A percentile compares a stretch with the other conserved stretches of the same genome.
These are phyloP conservation scores for Mya arenaria DNA, from an alignment of 1,140 invertebrate species.

Conservation along the genomic window DNA sequence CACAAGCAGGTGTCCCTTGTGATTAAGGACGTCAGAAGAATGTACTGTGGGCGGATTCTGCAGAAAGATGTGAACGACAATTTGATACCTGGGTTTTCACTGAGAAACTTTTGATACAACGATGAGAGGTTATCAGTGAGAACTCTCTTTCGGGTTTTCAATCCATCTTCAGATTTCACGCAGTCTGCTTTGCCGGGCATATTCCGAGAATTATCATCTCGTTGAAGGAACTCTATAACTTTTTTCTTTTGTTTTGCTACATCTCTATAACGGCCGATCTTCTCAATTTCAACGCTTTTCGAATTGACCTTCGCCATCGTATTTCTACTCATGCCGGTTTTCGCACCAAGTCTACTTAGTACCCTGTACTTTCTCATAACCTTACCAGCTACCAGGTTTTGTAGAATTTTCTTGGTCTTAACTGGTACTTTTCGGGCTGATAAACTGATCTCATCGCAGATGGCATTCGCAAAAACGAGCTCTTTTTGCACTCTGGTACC, in stretches of 20 bases:
- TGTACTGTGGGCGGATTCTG: slow-evolving; percentile 18
- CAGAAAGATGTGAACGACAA: slow-evolving; percentile 42
- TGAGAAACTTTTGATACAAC: slow-evolving; percentile 34
- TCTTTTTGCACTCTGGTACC: slow-evolving; percentile 8
- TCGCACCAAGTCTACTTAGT: slow-evolving; percentile 1
- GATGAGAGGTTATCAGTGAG: slow-evolving; percentile 29
- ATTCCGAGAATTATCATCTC: slow-evolving; percentile 37
- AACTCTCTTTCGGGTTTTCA: slow-evolving; percentile 6
- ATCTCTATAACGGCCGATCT: neutral
- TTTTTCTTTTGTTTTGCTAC: slow-evolving; percentile 1
- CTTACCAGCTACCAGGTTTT: slow-evolving; percentile 44
- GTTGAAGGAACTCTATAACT: slow-evolving; percentile 30
- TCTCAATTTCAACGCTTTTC: neutral
- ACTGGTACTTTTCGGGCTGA: neutral
- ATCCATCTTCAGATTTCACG: slow-evolving; percentile 9
- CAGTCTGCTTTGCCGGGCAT: slow-evolving; percentile 42
- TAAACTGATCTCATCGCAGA: slow-evolving; percentile 19
- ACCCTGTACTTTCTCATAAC: slow-evolving; percentile 45
- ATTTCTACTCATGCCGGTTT: slow-evolving; percentile 48
- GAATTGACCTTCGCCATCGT: neutral
- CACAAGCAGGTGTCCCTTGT: slow-evolving; percentile 43
- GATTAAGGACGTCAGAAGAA: slow-evolving; percentile 21
- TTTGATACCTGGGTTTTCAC: slow-evolving; percentile 34
- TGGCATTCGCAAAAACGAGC: slow-evolving; percentile 31
- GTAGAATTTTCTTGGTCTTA: neutral